phyloP scores from a whole-genome alignment of 2,113 vertebrate species.

The Meleagris gallopavo region DNA sequence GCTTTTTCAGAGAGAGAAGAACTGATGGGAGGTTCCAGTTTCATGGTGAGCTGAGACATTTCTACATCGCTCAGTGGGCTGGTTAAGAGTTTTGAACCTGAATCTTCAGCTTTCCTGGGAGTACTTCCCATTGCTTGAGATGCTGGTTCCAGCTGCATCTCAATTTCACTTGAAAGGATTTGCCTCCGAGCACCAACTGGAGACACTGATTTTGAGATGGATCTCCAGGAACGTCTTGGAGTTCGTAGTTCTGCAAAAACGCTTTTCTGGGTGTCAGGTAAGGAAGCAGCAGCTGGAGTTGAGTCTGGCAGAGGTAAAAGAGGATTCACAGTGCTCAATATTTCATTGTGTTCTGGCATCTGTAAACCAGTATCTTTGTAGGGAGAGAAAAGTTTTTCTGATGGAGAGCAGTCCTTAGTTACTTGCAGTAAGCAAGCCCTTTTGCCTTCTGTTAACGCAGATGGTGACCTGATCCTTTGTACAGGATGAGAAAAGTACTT shows the following conservation, averaged over 20 bases:
- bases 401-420: conserved; percentile 68
- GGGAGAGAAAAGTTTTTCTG: conserved; percentile 67
- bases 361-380: conserved; percentile 41
- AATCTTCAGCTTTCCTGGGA: not conserved
- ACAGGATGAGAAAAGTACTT: conserved; percentile 27
- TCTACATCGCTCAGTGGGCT: not conserved
- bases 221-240: conserved; percentile 29
- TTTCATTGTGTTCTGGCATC: not conserved
- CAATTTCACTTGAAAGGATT: not conserved
- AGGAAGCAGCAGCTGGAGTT: not conserved
- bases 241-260: not conserved
- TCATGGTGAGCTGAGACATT: not conserved
- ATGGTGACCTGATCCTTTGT: conserved; percentile 63
- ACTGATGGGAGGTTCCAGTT: not conserved
- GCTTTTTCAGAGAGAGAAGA: not conserved
- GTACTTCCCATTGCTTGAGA: not conserved
- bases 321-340: not conserved
- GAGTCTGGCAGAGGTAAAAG: conserved; percentile 55
- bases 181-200: not conserved
- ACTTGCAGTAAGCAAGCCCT: not conserved
- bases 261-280: not conserved
- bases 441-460: conserved; percentile 48
- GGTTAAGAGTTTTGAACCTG: not conserved
- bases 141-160: not conserved
- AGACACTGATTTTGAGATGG: not conserved